phyloP scores from a whole-genome alignment of 2,888 invertebrate genomes.

The Bombylius major region DNA sequence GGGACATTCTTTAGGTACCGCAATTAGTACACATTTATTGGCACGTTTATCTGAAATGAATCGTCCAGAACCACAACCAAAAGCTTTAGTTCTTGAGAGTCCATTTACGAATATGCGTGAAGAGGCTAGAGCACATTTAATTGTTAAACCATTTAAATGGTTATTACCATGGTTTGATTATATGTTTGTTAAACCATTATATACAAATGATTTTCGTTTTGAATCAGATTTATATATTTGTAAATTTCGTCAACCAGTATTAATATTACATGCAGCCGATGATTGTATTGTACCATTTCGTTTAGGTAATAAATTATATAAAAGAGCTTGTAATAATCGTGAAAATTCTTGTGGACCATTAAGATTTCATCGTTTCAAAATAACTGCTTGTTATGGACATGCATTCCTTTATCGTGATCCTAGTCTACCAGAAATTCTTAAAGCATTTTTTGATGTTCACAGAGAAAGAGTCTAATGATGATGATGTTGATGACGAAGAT shows the following conservation, averaged over 20 bases:
- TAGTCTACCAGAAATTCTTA: conserved; percentile 54
- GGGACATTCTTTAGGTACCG: conserved; percentile 89
- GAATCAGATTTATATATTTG: conserved; percentile 62
- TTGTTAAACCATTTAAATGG: conserved; percentile 39
- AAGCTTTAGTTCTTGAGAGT: conserved; percentile 76
- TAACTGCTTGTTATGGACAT: conserved; percentile 58
- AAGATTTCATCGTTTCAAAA: conserved; percentile 59
- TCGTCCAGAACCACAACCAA: conserved; percentile 43
- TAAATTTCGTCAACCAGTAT: conserved; percentile 56
- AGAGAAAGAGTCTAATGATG: neutral
- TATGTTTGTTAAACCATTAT: conserved; percentile 67
- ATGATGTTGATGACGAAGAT: too few relatives aligned
- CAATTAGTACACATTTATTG: conserved; percentile 58
- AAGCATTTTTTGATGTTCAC: conserved; percentile 39
- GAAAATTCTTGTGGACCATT: conserved; percentile 46
- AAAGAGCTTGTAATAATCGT: conserved; percentile 46
- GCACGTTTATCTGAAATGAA: conserved; percentile 43
- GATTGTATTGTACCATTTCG: conserved; percentile 73
- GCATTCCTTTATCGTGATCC: conserved; percentile 71
- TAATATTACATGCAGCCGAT: conserved; percentile 86
- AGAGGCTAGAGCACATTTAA: conserved; percentile 71
- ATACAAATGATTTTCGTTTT: conserved; percentile 59
- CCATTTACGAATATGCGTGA: conserved; percentile 88
- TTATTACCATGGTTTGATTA: conserved; percentile 67
- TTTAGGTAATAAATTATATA: conserved; percentile 63